Percentiles rank a stretch among this genome's conserved stretches.
These are phyloP conservation scores for Dolomedes plantarius DNA, from an alignment of 2,888 invertebrate species.

Conservation along the genomic window DNA sequence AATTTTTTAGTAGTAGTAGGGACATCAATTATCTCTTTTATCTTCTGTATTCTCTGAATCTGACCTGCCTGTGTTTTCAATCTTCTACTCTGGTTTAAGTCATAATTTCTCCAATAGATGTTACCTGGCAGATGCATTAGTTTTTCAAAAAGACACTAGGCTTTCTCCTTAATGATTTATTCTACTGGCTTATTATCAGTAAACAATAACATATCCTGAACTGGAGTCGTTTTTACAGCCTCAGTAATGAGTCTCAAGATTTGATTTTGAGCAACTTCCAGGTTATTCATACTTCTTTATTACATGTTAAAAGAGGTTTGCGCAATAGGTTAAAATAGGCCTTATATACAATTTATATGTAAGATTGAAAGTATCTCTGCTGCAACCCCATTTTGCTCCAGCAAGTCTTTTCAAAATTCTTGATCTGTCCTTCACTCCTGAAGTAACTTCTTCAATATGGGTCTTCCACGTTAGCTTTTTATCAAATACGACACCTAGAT, in stretches of 20 bases:
- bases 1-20: not conserved
- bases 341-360: not conserved
- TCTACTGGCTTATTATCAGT: not conserved
- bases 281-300: not conserved
- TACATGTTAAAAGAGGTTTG: not conserved
- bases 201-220: conserved; percentile 13
- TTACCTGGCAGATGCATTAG: too few relatives aligned
- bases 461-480: not conserved
- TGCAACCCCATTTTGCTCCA: not conserved
- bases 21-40: not conserved
- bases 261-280: not conserved
- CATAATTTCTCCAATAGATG: not conserved
- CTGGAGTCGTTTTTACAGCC: conserved; percentile 4
- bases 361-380: not conserved
- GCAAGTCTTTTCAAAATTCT: not conserved
- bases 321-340: not conserved
- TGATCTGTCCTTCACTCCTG: not conserved
- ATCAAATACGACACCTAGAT: not conserved
- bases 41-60: not conserved
- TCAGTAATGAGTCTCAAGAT: not conserved
- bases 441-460: not conserved
- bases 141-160: too few relatives aligned
- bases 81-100: not conserved
- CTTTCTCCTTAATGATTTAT: not conserved
- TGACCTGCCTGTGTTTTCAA: not conserved